Evolutionary conservation across 2,797 vertebrate species (phyloP).

Genomic region (Naso thynnoides): DNA sequence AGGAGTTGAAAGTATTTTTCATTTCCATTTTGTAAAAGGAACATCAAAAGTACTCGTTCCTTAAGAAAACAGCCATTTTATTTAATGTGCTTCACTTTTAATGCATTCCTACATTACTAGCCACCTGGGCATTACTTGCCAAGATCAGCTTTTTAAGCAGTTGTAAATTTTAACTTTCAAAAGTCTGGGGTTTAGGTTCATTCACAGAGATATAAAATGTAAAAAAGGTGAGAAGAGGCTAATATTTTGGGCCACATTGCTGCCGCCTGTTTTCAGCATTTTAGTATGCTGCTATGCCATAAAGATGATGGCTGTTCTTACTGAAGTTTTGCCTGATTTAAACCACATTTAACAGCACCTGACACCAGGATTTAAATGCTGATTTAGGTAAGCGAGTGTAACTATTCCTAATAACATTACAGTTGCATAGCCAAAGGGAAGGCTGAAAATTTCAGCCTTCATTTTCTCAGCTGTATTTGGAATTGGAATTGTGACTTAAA

Average conservation of each 20-base stretch:
- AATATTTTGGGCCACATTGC: slow-evolving; percentile 16
- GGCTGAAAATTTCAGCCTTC: slow-evolving; percentile 48
- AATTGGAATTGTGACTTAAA: slow-evolving; percentile 74
- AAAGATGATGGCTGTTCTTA: slow-evolving; percentile 53
- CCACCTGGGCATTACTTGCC: no score
- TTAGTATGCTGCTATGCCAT: slow-evolving; percentile 40
- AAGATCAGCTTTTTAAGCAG: slow-evolving; percentile 17
- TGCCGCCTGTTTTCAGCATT: slow-evolving; percentile 35
- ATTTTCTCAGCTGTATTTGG: slow-evolving; percentile 70
- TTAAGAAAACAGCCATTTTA: no score
- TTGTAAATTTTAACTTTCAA: slow-evolving; percentile 12
- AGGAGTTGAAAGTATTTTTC: no score
- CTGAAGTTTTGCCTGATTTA: slow-evolving; percentile 53
- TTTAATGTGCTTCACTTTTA: no score
- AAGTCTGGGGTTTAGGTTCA: not conserved
- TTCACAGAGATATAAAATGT: slow-evolving; percentile 17
- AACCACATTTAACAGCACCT: slow-evolving; percentile 46
- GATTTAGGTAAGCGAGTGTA: slow-evolving; percentile 57
- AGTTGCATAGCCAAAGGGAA: slow-evolving; percentile 57
- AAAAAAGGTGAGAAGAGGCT: slow-evolving; percentile 30
- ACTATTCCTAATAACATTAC: slow-evolving; percentile 60
- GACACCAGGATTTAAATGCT: slow-evolving; percentile 52
- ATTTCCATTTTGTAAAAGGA: no score
- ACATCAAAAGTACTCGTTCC: no score
- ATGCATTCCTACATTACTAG: no score